Evolutionary conservation across 2,888 invertebrate genomes (phyloP), one percentile per base, ranked within the genome.

Genomic region (Drosophila paucipuncta): DNA sequence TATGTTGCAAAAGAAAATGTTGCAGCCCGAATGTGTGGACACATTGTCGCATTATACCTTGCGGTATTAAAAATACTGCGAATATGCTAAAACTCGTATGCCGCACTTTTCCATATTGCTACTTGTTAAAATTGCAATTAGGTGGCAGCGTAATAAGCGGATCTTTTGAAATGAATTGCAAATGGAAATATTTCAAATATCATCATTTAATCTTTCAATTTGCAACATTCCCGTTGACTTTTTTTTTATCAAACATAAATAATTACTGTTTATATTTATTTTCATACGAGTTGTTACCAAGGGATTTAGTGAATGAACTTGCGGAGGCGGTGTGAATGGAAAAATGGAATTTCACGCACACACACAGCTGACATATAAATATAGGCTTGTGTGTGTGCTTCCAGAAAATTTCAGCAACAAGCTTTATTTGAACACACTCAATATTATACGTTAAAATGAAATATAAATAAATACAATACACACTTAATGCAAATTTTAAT

Each of bases 341-440:
- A 63, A 63, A 57, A 39, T 47, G 68, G 59, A 81, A 82, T 82
- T 82, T 83, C 76, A 76, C 59, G 67, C 13, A 76, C 31, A 31
- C 31, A 31, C 31, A 53, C 43, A 52, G 5, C 33, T 28, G n/a
- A 49, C n/a, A 25, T 16, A 62, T 31, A 47, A 13, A n/a, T 16
- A 50, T 31, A 25, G 18, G n/a, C 35, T 16, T 28, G 53, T 72
- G 52, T 63, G 53, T 43, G 55, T 60, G 63, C 49, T 86, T 85
- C 79, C 84, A 88, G 83, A 85, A 82, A 68, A 30, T 41, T 57
- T 63, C 59, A 73, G 68, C 68, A 79, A 73, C 70, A 77, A 78
- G 68, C 67, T 55, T 5, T 4, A 59, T 55, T 43, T 22, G 31
- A 28, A 53, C 11, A 31, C 10, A 25, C 16, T 25, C 9, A 47